phyloP scores from a whole-genome alignment of 2,113 vertebrate genomes.

The Leiothrix lutea region DNA sequence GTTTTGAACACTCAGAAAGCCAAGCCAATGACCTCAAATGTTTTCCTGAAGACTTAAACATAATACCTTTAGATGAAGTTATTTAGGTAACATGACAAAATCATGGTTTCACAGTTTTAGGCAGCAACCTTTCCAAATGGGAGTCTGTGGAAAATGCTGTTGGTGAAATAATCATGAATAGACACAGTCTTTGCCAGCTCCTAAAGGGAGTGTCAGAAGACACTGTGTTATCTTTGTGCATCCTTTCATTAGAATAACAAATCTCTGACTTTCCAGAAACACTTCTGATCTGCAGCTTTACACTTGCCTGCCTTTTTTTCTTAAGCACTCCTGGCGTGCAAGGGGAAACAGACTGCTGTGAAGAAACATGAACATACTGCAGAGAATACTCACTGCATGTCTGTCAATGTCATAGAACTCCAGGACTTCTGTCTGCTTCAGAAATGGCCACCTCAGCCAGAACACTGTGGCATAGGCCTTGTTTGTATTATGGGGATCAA shows the following conservation, averaged over 20 bases:
- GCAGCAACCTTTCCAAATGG: not conserved
- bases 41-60: not conserved
- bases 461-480: not conserved
- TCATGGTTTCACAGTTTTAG: not conserved
- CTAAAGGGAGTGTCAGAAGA: not conserved
- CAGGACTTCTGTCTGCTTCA: not conserved
- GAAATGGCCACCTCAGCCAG: not conserved
- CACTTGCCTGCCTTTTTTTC: not conserved
- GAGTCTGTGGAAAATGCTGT: not conserved
- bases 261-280: not conserved
- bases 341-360: not conserved
- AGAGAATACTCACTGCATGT: not conserved
- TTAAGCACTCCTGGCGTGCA: not conserved
- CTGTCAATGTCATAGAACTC: not conserved
- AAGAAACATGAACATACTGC: not conserved
- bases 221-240: not conserved
- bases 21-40: not conserved
- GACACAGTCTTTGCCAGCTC: not conserved
- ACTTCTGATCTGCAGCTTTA: not conserved
- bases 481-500: not conserved
- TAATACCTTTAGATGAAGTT: not conserved
- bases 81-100: conserved; percentile 32
- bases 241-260: not conserved
- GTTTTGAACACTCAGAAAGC: conserved; percentile 4
- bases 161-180: not conserved